Conservation (phyloP, 2,113 vertebrate species). For the Pongo abelii region DNA sequence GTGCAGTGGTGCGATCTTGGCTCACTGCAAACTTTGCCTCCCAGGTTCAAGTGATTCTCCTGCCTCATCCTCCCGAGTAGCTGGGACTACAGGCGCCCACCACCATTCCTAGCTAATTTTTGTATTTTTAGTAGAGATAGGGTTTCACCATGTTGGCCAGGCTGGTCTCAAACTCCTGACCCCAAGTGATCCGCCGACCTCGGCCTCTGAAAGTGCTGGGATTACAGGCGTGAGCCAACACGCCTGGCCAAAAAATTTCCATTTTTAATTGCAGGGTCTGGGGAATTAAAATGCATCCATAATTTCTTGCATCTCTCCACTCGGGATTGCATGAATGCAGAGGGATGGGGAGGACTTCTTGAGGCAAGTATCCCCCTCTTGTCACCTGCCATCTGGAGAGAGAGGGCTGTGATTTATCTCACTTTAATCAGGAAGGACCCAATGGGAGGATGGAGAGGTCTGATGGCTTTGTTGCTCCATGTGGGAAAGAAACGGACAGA, state of each 20-base stretch:
- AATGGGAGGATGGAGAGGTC: neutral
- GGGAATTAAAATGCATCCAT: neutral
- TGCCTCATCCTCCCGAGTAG: neutral
- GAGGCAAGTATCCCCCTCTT: neutral
- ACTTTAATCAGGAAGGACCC: neutral
- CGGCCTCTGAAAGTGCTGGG: no score
- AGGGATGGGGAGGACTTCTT: neutral
- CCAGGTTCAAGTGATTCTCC: neutral
- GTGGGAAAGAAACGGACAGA: neutral
- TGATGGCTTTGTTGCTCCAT: neutral
- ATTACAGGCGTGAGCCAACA: no score
- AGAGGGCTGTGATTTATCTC: conserved; percentile 17
- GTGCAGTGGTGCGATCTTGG: neutral
- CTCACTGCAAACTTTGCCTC: neutral
- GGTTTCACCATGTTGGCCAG: no score
- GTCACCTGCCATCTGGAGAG: neutral
- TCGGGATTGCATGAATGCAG: neutral
- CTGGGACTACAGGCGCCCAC: neutral
- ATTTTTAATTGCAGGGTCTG: neutral
- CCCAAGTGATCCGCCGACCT: no score
- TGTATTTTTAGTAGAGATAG: no score
- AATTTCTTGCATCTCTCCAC: neutral
- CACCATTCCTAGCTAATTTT: neutral
- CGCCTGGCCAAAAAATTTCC: neutral
- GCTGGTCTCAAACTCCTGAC: no score